These are phyloP conservation scores for Incurvaria masculella DNA, from an alignment of 2,888 invertebrate species.

Conservation along the genomic window DNA sequence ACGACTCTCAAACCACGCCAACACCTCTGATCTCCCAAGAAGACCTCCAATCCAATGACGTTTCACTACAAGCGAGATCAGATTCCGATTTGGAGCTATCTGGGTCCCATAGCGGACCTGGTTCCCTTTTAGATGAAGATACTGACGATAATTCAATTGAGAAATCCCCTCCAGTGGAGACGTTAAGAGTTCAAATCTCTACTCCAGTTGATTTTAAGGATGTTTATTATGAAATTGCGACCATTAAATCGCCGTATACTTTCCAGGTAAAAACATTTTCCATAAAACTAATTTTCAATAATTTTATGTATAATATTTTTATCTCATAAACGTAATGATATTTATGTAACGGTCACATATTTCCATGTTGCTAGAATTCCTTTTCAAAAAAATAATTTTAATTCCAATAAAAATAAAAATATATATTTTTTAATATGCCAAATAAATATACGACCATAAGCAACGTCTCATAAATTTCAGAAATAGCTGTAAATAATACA, in stretches of 20 bases:
- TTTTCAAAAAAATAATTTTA: background rate
- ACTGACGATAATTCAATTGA: conserved; percentile 64
- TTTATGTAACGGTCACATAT: no score
- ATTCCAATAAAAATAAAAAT: conserved; percentile 5
- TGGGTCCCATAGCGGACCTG: conserved; percentile 63
- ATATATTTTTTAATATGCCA: conserved; percentile 9
- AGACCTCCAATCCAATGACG: conserved; percentile 48
- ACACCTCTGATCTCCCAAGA: conserved; percentile 40
- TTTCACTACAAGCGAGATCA: conserved; percentile 54
- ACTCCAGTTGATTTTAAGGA: conserved; percentile 84
- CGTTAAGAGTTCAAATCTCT: conserved; percentile 84
- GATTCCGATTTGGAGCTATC: conserved; percentile 71
- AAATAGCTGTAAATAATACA: no score
- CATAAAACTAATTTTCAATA: conserved; percentile 1
- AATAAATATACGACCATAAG: no score
- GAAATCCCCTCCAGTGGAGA: conserved; percentile 68
- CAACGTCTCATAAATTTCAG: no score
- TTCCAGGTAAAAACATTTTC: conserved; percentile 66
- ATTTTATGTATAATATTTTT: background rate
- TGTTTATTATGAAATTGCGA: conserved; percentile 86
- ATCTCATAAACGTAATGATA: conserved; percentile 4
- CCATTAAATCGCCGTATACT: conserved; percentile 85
- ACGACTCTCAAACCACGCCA: conserved; percentile 47
- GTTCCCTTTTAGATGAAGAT: conserved; percentile 58
- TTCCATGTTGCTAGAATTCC: no score